Evolutionary conservation across 53 echinoderm and acorn worm genomes (phyloP).

Genomic region (Apostichopus leukothele): DNA sequence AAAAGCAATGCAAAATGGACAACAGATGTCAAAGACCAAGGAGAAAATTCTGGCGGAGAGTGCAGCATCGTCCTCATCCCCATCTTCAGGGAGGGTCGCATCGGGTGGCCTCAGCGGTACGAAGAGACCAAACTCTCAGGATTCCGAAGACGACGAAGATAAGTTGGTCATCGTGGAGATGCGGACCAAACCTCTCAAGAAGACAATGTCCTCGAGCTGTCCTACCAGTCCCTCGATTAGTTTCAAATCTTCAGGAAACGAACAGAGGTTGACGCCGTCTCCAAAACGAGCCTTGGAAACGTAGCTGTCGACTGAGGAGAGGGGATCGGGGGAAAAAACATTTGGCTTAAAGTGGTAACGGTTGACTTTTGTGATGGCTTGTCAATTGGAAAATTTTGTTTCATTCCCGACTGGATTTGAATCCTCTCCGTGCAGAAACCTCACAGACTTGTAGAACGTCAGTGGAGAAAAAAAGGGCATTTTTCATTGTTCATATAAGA

Average conservation of each 20-base stretch:
- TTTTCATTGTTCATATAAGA: too few relatives aligned
- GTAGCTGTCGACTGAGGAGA: neutral
- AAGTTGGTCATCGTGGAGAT: conserved; percentile 42
- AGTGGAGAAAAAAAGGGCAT: too few relatives aligned
- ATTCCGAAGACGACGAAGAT: conserved; percentile 17
- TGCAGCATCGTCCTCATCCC: neutral
- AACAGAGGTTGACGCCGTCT: neutral
- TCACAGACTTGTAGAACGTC: too few relatives aligned
- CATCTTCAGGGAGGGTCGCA: neutral
- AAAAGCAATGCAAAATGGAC: conserved; percentile 44
- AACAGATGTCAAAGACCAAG: conserved; percentile 40
- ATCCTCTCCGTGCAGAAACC: too few relatives aligned
- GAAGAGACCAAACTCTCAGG: conserved; percentile 1
- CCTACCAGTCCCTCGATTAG: conserved; percentile 24
- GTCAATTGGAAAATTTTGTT: too few relatives aligned
- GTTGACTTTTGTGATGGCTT: too few relatives aligned
- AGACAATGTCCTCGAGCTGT: conserved; percentile 30
- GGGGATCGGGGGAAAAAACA: too few relatives aligned
- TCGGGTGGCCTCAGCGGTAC: neutral
- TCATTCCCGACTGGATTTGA: too few relatives aligned
- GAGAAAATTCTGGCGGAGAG: neutral
- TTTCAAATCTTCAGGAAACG: neutral
- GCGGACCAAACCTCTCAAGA: conserved; percentile 25
- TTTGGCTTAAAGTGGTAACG: too few relatives aligned
- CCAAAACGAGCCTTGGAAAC: neutral